Percentiles rank a stretch among this genome's conserved stretches.
Evolutionary conservation across 2,113 vertebrate species (phyloP).

Genomic region (Oryzias curvinotus): DNA sequence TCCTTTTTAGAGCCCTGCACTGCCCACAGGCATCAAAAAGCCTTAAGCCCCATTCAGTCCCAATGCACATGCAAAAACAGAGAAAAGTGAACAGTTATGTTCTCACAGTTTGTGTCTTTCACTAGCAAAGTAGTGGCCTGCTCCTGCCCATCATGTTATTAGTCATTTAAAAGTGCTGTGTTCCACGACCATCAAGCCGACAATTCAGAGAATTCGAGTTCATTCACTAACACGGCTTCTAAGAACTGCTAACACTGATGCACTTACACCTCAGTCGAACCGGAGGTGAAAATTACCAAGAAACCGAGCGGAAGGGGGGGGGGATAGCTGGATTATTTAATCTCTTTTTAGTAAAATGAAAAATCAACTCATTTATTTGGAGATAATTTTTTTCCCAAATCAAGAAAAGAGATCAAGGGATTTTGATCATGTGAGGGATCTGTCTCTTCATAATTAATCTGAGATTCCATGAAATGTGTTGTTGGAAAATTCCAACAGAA

Average conservation of each 20-base stretch:
- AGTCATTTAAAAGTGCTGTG: background rate
- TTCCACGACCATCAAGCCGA: background rate
- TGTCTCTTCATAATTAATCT: too few relatives aligned
- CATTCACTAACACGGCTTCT: constrained; percentile 4
- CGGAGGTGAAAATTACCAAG: background rate
- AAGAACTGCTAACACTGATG: constrained; percentile 1
- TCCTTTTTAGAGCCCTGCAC: too few relatives aligned
- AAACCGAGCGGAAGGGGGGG: background rate
- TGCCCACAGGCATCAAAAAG: too few relatives aligned
- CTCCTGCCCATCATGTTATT: background rate
- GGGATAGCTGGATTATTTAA: background rate
- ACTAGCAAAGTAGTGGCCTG: background rate
- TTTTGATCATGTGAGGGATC: background rate
- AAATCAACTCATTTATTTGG: background rate
- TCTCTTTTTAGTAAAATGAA: background rate
- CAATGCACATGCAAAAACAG: too few relatives aligned
- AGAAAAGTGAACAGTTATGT: too few relatives aligned
- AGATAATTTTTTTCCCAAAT: background rate
- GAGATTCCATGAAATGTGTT: too few relatives aligned
- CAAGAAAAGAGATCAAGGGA: background rate
- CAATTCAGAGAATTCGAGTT: constrained; percentile 1
- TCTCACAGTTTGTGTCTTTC: too few relatives aligned
- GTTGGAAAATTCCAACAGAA: too few relatives aligned
- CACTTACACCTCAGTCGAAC: background rate
- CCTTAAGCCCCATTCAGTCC: too few relatives aligned